Percentiles rank a stretch among this genome's conserved stretches.
phyloP scores from a whole-genome alignment of 2,113 vertebrate species.

The Promerops cafer region DNA sequence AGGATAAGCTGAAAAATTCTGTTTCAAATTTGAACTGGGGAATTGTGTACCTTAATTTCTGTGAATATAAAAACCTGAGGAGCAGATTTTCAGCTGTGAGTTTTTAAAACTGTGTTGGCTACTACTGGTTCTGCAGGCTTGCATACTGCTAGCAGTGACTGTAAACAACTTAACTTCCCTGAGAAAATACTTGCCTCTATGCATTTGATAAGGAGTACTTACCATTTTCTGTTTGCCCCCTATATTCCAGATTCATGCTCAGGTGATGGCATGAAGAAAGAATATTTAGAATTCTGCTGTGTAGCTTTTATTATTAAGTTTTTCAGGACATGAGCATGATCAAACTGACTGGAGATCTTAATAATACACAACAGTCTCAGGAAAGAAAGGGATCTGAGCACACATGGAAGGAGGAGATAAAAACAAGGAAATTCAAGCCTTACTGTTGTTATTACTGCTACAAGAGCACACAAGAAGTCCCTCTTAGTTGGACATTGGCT shows the following conservation, averaged over 20 bases:
- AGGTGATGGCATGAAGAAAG: background rate
- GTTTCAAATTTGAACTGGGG: background rate
- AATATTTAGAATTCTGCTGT: background rate
- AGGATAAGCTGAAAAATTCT: background rate
- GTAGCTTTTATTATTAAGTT: background rate
- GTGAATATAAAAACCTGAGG: background rate
- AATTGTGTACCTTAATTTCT: background rate
- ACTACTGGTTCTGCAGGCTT: background rate
- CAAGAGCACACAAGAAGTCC: background rate
- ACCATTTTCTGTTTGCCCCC: background rate
- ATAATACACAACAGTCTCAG: background rate
- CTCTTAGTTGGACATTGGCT: background rate
- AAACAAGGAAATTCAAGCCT: background rate
- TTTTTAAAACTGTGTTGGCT: background rate
- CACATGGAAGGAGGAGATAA: background rate
- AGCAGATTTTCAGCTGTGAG: background rate
- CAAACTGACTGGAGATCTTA: background rate
- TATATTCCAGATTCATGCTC: background rate
- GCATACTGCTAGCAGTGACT: background rate
- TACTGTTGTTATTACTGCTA: background rate
- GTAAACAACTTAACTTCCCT: background rate
- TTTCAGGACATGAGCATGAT: background rate
- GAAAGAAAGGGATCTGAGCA: background rate
- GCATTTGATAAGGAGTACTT: background rate
- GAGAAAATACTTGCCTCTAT: background rate